phyloP scores from a whole-genome alignment of 1,140 invertebrate species.

The Drosophila aff. region DNA sequence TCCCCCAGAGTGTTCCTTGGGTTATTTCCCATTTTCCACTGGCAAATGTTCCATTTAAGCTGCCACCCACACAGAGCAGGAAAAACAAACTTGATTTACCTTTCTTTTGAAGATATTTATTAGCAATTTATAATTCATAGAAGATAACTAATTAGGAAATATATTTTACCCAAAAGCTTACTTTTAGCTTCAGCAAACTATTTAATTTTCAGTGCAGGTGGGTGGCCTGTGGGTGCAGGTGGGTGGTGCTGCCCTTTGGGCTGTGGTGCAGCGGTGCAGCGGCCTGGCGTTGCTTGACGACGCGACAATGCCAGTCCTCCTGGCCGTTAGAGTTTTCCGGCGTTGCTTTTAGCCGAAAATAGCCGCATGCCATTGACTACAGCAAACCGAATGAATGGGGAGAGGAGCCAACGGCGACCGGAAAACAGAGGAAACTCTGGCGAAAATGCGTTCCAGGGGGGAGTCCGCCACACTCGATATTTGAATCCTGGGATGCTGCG shows the following conservation, averaged over 20 bases:
- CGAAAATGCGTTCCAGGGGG: slow-evolving; percentile 7
- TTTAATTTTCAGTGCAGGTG: neutral
- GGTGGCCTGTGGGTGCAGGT: neutral
- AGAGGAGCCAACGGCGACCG: slow-evolving; percentile 26
- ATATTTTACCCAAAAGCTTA: no score
- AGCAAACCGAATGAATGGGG: slow-evolving; percentile 40
- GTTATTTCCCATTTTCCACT: slow-evolving; percentile 9
- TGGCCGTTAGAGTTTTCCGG: slow-evolving; percentile 3
- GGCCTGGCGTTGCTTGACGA: slow-evolving; percentile 20
- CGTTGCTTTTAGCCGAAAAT: slow-evolving; percentile 20
- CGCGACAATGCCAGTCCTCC: slow-evolving; percentile 29
- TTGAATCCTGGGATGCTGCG: slow-evolving; percentile 21
- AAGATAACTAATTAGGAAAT: neutral
- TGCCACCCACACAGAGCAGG: neutral
- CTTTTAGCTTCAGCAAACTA: neutral
- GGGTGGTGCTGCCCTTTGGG: slow-evolving; percentile 3
- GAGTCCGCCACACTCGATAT: slow-evolving; percentile 1
- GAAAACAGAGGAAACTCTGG: slow-evolving; percentile 19
- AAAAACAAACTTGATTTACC: neutral
- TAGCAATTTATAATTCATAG: neutral
- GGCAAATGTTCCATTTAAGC: neutral
- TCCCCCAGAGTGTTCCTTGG: slow-evolving; percentile 7
- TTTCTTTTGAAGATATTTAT: neutral
- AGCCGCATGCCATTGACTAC: slow-evolving; percentile 51
- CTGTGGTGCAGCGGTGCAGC: slow-evolving; percentile 1